Percentiles rank a stretch among this genome's conserved stretches.
Evolutionary conservation across 2,888 invertebrate species (phyloP).

Genomic region (Globia sparganii): DNA sequence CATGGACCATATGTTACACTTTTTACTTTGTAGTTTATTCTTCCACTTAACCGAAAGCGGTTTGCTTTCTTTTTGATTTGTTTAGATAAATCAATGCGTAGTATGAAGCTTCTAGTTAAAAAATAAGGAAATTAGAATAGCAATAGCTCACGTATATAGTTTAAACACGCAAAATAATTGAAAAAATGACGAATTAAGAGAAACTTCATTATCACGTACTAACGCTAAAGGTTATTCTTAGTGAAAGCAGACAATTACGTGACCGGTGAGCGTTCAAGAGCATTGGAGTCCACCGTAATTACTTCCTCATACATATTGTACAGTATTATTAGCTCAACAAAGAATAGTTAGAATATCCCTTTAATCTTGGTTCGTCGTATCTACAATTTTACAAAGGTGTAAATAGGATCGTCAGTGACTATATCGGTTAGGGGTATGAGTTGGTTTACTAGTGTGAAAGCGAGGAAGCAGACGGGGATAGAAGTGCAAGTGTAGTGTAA

Average conservation of each 20-base stretch:
- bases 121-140: constrained; percentile 44
- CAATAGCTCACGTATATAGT: constrained; percentile 34
- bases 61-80: neutral
- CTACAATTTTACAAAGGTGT: constrained; percentile 2
- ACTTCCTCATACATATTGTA: constrained; percentile 71
- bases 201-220: constrained; percentile 62
- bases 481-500: constrained; percentile 82
- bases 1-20: neutral
- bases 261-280: constrained; percentile 73
- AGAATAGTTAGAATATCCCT: constrained; percentile 6
- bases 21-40: constrained; percentile 13
- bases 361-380: constrained; percentile 1
- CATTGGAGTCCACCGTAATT: constrained; percentile 70
- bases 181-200: constrained; percentile 42
- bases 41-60: neutral
- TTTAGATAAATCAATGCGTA: neutral
- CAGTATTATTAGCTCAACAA: constrained; percentile 18
- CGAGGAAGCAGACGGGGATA: constrained; percentile 73
- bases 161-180: constrained; percentile 11
- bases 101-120: constrained; percentile 5
- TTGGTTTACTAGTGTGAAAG: constrained; percentile 74
- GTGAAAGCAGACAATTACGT: constrained; percentile 76
- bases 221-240: constrained; percentile 62
- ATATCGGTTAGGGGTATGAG: too few species aligned
- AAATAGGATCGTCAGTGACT: constrained; percentile 9